phyloP scores from a whole-genome alignment of 1,140 invertebrate species.

The Achatina immaculata region DNA sequence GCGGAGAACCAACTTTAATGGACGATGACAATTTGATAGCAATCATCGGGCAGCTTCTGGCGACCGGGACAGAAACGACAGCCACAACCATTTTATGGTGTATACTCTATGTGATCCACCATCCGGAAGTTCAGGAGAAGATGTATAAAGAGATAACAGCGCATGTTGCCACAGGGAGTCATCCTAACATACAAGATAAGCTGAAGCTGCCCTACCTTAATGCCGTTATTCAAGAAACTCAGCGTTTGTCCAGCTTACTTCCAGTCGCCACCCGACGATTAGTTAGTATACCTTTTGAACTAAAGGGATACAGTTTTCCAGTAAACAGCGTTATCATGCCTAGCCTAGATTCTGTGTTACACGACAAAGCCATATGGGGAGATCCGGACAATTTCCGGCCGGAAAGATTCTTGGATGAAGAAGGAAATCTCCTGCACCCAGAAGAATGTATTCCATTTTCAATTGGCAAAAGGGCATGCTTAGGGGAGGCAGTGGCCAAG shows the following conservation, averaged over 20 bases:
- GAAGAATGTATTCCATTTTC: constrained; percentile 44
- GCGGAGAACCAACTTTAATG: background rate
- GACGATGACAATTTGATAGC: constrained; percentile 25
- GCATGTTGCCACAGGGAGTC: background rate
- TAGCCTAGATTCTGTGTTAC: constrained; percentile 57
- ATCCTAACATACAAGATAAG: constrained; percentile 36
- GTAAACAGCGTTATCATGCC: constrained; percentile 48
- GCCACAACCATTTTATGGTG: constrained; percentile 88
- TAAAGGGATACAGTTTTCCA: constrained; percentile 63
- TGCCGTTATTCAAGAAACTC: constrained; percentile 46
- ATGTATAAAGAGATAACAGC: constrained; percentile 69
- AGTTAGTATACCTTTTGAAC: constrained; percentile 48
- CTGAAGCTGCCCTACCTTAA: constrained; percentile 41
- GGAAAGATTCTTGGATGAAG: constrained; percentile 73
- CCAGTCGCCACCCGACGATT: constrained; percentile 64
- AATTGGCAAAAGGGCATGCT: background rate
- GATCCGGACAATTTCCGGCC: constrained; percentile 80
- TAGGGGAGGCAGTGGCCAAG: constrained; percentile 39
- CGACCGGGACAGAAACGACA: constrained; percentile 90
- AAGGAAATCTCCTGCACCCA: background rate
- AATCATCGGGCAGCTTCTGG: constrained; percentile 80
- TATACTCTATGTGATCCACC: constrained; percentile 82
- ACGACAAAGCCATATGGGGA: constrained; percentile 73
- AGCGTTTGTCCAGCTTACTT: constrained; percentile 39
- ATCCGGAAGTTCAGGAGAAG: constrained; percentile 77